Percentiles rank a stretch among this genome's conserved stretches.
phyloP scores from a whole-genome alignment of 2,113 vertebrate genomes.

The Callopanchax toddi region DNA sequence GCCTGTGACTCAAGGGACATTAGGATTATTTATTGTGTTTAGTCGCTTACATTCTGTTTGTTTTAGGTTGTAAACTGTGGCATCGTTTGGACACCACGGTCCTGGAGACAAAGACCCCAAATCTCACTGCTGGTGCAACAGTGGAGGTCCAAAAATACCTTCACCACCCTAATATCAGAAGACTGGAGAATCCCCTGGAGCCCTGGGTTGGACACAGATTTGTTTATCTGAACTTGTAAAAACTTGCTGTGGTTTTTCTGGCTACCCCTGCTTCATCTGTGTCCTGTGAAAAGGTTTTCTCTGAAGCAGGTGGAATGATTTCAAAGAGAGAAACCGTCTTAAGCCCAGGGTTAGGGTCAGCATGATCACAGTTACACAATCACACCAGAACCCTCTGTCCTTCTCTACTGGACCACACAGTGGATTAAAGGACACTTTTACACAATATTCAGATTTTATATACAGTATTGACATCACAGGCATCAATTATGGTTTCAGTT shows the following conservation, averaged over 20 bases:
- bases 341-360: too few relatives aligned
- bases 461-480: too few relatives aligned
- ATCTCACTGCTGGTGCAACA: too few relatives aligned
- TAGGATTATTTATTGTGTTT: background rate
- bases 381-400: too few relatives aligned
- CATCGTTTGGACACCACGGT: background rate
- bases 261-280: background rate
- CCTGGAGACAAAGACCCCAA: too few relatives aligned
- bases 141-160: background rate
- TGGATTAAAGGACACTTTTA: too few relatives aligned
- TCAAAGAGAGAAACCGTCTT: background rate
- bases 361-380: too few relatives aligned
- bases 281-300: background rate
- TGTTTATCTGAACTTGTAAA: background rate
- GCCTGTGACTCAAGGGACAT: background rate
- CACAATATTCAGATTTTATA: too few relatives aligned
- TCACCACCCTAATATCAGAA: background rate
- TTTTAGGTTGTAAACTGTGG: slow-evolving; percentile 4
- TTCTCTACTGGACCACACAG: too few relatives aligned
- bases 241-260: background rate
- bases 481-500: too few relatives aligned
- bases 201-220: background rate
- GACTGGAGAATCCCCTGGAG: background rate
- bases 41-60: background rate
- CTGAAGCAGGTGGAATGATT: background rate